Conservation (phyloP, 2,888 invertebrate species). For the Venusia cambrica region DNA sequence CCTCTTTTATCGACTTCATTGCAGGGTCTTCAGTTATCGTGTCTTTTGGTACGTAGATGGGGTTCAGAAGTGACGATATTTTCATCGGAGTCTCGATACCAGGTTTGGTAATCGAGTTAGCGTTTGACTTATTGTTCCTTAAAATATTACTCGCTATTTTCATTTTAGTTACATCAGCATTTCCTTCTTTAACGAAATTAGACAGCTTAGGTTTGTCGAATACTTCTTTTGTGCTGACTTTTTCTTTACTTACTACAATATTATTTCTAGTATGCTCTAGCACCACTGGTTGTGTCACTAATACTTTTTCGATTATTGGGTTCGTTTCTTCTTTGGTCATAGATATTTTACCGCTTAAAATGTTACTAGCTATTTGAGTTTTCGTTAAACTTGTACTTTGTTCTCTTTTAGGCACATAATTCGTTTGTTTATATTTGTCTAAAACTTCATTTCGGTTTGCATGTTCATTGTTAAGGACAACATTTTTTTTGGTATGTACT, state of each 20-base stretch:
- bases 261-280: conserved; percentile 34
- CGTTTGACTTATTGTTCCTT: conserved; percentile 6
- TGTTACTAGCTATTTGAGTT: too few relatives aligned
- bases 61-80: conserved; percentile 64
- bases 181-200: conserved; percentile 12
- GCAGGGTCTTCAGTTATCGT: conserved; percentile 20
- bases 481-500: conserved; percentile 33
- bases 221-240: conserved; percentile 10
- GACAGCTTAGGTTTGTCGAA: conserved; percentile 1
- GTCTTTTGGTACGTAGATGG: conserved; percentile 44
- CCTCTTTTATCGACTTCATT: conserved; percentile 1
- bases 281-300: conserved; percentile 39
- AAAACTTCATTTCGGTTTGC: conserved; percentile 6
- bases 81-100: conserved; percentile 48
- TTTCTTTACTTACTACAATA: conserved; percentile 24
- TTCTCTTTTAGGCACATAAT: too few relatives aligned
- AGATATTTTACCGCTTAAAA: too few relatives aligned
- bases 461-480: conserved; percentile 23
- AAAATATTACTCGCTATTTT: conserved; percentile 16
- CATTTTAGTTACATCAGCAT: conserved; percentile 16
- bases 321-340: conserved; percentile 9
- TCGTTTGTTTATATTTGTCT: conserved; percentile 2
- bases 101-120: conserved; percentile 30
- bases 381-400: too few relatives aligned
- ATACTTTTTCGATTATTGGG: conserved; percentile 31